A percentile compares a stretch with the other conserved stretches of the same genome.
Conservation (phyloP, 2,888 invertebrate species). For the Erebia epiphron region DNA sequence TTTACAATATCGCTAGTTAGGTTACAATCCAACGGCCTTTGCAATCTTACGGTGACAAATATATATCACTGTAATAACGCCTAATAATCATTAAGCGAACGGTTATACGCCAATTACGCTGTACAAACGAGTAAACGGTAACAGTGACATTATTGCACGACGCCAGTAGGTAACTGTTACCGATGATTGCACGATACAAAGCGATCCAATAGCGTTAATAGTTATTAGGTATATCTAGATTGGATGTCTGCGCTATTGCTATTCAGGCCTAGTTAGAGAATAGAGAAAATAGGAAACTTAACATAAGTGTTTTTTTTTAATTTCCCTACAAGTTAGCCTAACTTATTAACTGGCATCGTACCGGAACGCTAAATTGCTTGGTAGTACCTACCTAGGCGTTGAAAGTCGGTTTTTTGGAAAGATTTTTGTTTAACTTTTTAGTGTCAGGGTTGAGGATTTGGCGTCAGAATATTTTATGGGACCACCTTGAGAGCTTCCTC, state of each 20-base stretch:
- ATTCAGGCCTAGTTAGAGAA: not conserved
- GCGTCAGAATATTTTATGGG: too few relatives aligned
- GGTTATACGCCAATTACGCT: constrained; percentile 17
- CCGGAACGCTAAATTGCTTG: too few relatives aligned
- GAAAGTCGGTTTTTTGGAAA: too few relatives aligned
- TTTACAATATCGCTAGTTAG: too few relatives aligned
- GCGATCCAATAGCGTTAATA: constrained; percentile 11
- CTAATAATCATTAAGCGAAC: constrained; percentile 17
- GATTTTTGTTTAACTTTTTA: too few relatives aligned
- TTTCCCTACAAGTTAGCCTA: not conserved
- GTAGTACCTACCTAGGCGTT: too few relatives aligned
- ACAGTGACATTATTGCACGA: constrained; percentile 14
- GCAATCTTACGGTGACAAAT: too few relatives aligned
- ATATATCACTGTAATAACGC: constrained; percentile 7
- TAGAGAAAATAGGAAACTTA: not conserved
- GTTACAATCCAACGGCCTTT: too few relatives aligned
- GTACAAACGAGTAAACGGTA: constrained; percentile 15
- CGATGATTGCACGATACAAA: constrained; percentile 28
- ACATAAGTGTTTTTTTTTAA: not conserved
- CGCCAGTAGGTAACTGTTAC: constrained; percentile 14
- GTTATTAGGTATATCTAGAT: constrained; percentile 5
- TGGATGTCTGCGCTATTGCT: not conserved
- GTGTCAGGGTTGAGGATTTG: too few relatives aligned
- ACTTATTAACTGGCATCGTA: too few relatives aligned
- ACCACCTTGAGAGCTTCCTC: too few relatives aligned